Percentiles rank a stretch among this genome's conserved stretches.
Conservation (phyloP, 2,113 vertebrate genomes). For the Hippocampus abdominalis region DNA sequence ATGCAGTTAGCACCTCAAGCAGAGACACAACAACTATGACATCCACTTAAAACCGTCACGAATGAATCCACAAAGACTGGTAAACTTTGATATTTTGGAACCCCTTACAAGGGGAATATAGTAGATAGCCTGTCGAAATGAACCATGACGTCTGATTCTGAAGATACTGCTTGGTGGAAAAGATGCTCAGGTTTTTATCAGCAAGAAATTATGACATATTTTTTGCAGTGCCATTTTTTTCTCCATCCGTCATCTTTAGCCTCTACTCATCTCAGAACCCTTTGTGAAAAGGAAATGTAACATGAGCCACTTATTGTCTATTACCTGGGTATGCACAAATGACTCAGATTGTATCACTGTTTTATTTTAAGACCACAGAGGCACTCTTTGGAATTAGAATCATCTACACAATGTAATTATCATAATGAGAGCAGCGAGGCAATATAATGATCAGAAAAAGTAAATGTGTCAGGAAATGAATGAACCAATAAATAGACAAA, state of each 20-base stretch:
- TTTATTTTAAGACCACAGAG: conserved; percentile 69
- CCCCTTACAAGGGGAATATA: background rate
- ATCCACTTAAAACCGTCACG: background rate
- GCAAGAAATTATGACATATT: background rate
- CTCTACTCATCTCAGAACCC: conserved; percentile 49
- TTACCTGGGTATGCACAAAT: conserved; percentile 72
- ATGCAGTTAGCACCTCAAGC: background rate
- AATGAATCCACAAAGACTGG: background rate
- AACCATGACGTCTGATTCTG: background rate
- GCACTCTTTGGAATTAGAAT: conserved; percentile 55
- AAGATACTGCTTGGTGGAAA: background rate
- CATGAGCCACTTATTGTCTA: conserved; percentile 64
- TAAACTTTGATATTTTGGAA: background rate
- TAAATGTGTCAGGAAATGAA: background rate
- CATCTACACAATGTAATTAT: background rate
- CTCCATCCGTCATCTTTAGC: conserved; percentile 20
- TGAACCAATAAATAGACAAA: background rate
- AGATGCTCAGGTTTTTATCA: background rate
- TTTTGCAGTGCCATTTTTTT: conserved; percentile 10
- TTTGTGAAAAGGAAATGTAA: conserved; percentile 77
- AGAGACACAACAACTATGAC: background rate
- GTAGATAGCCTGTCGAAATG: background rate
- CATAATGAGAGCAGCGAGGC: background rate
- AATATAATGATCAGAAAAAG: background rate
- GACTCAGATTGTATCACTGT: conserved; percentile 76